Conservation (phyloP, 2,113 vertebrate species). For the Equus przewalskii region DNA sequence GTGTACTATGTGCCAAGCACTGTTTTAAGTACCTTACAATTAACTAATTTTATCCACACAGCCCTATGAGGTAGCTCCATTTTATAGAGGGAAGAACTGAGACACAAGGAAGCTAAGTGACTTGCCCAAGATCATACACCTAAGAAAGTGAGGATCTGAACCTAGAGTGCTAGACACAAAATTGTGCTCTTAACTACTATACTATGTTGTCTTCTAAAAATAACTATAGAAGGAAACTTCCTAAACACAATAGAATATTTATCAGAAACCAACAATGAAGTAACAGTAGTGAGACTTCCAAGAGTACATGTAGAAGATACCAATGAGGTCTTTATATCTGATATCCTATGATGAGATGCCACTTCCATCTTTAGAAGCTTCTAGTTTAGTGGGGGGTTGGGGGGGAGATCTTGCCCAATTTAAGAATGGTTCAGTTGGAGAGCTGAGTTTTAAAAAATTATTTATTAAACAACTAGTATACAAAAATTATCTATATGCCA, state of each 20-base stretch:
- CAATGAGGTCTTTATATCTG: background rate
- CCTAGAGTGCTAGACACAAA: background rate
- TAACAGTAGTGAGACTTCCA: background rate
- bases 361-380: conserved; percentile 14
- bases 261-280: background rate
- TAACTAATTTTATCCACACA: background rate
- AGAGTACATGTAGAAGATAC: background rate
- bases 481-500: background rate
- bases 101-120: background rate
- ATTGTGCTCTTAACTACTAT: background rate
- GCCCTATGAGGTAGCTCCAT: background rate
- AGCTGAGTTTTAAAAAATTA: conserved; percentile 41
- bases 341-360: background rate
- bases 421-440: background rate
- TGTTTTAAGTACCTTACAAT: background rate
- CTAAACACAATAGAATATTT: background rate
- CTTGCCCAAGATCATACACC: background rate
- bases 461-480: conserved; percentile 14
- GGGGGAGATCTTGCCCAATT: background rate
- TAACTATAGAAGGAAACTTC: background rate
- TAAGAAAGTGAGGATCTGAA: background rate
- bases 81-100: background rate
- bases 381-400: background rate
- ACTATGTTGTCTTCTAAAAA: conserved; percentile 16
- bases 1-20: background rate